These are phyloP conservation scores for Anagyrus pseudococci DNA, from an alignment of 2,888 invertebrate species.

Conservation along the genomic window DNA sequence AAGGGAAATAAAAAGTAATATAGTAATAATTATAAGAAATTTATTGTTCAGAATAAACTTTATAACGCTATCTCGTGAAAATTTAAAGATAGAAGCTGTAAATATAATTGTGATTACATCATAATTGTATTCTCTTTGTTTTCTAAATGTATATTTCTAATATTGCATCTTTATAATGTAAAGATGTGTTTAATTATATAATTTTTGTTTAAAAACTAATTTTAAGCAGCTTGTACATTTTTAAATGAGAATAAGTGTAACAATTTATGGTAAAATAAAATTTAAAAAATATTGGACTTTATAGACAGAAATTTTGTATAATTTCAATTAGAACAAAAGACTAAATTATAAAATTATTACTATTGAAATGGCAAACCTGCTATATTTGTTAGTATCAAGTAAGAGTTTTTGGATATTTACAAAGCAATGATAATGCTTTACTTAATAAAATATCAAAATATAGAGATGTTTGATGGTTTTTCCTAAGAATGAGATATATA, in stretches of 20 bases:
- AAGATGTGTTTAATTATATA: slow-evolving; percentile 26
- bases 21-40: slow-evolving; percentile 25
- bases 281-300: too few relatives aligned
- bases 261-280: too few relatives aligned
- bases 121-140: slow-evolving; percentile 32
- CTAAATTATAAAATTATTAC: too few relatives aligned
- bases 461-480: slow-evolving; percentile 13
- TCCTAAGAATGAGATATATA: slow-evolving; percentile 2
- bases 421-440: not conserved
- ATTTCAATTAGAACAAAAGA: too few relatives aligned
- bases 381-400: too few relatives aligned
- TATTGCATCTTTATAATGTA: slow-evolving; percentile 3
- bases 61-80: slow-evolving; percentile 23
- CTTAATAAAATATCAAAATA: slow-evolving; percentile 10
- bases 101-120: slow-evolving; percentile 32
- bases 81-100: slow-evolving; percentile 32
- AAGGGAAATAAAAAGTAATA: slow-evolving; percentile 13
- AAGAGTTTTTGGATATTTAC: too few relatives aligned
- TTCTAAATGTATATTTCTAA: slow-evolving; percentile 25
- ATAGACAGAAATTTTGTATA: too few relatives aligned
- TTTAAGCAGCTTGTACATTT: slow-evolving; percentile 35
- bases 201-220: slow-evolving; percentile 24
- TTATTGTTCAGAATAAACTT: slow-evolving; percentile 14
- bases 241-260: slow-evolving; percentile 20
- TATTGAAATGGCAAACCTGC: too few relatives aligned